Evolutionary conservation across 2,888 invertebrate species (phyloP).

Genomic region (Drepanosiphum platanoidis): DNA sequence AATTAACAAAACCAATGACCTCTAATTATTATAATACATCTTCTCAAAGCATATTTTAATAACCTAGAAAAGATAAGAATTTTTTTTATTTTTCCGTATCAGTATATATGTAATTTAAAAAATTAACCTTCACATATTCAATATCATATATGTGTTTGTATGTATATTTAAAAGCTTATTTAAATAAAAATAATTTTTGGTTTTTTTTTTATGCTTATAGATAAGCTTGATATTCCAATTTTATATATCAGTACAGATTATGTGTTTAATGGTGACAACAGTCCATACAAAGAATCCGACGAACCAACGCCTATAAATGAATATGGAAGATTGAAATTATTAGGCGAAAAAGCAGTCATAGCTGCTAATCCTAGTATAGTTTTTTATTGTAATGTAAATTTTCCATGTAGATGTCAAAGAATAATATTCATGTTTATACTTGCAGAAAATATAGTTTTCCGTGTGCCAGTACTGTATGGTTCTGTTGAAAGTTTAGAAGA

Average conservation of each 20-base stretch:
- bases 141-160: neutral
- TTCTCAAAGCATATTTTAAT: neutral
- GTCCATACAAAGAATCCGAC: constrained; percentile 68
- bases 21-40: neutral
- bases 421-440: neutral
- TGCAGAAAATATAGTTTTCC: constrained; percentile 68
- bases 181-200: neutral
- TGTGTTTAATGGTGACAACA: constrained; percentile 70
- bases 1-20: neutral
- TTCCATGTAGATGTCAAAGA: neutral
- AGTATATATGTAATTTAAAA: neutral
- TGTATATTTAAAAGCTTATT: neutral
- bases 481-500: constrained; percentile 68
- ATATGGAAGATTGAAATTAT: constrained; percentile 69
- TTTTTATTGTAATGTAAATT: neutral
- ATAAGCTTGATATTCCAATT: constrained; percentile 66
- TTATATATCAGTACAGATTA: constrained; percentile 71
- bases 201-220: constrained; percentile 45
- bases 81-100: too few relatives aligned
- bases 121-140: neutral
- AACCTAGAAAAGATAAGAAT: neutral
- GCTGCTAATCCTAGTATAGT: constrained; percentile 28
- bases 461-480: constrained; percentile 70
- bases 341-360: constrained; percentile 68
- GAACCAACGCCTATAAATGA: constrained; percentile 69